These are phyloP conservation scores for Alitta virens DNA, from an alignment of 2,888 invertebrate genomes.

Conservation along the genomic window DNA sequence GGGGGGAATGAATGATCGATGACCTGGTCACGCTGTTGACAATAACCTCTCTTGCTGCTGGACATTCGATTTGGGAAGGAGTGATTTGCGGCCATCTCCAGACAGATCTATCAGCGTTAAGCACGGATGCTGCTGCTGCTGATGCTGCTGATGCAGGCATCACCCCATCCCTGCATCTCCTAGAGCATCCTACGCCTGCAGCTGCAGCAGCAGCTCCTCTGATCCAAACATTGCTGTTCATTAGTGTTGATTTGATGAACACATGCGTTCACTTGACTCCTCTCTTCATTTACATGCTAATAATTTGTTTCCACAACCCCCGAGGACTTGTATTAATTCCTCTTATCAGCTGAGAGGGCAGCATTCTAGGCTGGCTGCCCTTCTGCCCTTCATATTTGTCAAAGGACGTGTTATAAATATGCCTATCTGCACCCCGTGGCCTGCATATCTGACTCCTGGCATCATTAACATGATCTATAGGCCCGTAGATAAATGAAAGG, in stretches of 20 bases:
- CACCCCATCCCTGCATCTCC: too few species aligned
- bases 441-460: neutral
- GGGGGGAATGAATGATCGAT: too few species aligned
- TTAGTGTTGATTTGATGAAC: too few species aligned
- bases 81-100: neutral
- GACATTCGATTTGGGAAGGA: neutral
- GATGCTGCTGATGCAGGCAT: too few species aligned
- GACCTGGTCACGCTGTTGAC: neutral
- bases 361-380: neutral
- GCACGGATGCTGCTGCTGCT: neutral
- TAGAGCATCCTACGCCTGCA: too few species aligned
- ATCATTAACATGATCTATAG: slow-evolving; percentile 1
- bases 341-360: neutral
- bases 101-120: neutral
- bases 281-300: neutral
- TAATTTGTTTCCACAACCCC: neutral
- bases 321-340: too few species aligned
- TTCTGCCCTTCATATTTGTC: neutral
- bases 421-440: neutral
- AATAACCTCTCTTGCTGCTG: neutral
- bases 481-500: too few species aligned
- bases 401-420: neutral
- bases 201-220: too few species aligned
- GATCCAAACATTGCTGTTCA: too few species aligned
- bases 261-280: too few species aligned